These are phyloP conservation scores for Dicrurus megarhynchus DNA, from an alignment of 2,113 vertebrate genomes.

Conservation along the genomic window DNA sequence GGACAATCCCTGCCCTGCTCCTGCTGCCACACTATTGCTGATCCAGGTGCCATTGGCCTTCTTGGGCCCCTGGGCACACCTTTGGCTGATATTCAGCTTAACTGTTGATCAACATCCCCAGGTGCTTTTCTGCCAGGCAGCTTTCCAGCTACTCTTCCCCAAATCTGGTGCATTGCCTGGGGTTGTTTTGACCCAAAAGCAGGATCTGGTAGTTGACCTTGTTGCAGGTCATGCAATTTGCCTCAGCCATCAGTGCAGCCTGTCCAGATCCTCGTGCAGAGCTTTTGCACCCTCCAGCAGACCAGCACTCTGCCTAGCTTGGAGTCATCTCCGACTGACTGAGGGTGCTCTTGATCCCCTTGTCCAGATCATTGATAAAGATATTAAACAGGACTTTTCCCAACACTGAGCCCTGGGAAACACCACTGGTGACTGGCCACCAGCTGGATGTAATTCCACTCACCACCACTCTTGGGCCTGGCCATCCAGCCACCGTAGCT, in stretches of 20 bases:
- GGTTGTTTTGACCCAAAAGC: not conserved
- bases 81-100: not conserved
- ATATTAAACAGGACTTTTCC: not conserved
- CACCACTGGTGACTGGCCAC: not conserved
- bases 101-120: rapidly evolving
- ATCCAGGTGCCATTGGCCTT: not conserved
- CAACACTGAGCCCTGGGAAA: not conserved
- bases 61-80: not conserved
- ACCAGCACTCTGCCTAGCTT: too few relatives aligned
- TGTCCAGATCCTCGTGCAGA: not conserved
- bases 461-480: not conserved
- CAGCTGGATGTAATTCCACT: not conserved
- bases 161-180: not conserved
- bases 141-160: not conserved
- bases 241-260: not conserved
- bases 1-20: not conserved
- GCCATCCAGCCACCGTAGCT: not conserved
- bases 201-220: not conserved
- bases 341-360: too few relatives aligned
- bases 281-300: not conserved
- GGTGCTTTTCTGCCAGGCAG: not conserved
- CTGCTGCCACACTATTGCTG: not conserved
- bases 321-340: not conserved
- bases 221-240: not conserved
- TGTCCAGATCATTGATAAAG: not conserved